Percentiles rank a stretch among this genome's conserved stretches.
Evolutionary conservation across 2,113 vertebrate species (phyloP).

Genomic region (Lasiurus cinereus): DNA sequence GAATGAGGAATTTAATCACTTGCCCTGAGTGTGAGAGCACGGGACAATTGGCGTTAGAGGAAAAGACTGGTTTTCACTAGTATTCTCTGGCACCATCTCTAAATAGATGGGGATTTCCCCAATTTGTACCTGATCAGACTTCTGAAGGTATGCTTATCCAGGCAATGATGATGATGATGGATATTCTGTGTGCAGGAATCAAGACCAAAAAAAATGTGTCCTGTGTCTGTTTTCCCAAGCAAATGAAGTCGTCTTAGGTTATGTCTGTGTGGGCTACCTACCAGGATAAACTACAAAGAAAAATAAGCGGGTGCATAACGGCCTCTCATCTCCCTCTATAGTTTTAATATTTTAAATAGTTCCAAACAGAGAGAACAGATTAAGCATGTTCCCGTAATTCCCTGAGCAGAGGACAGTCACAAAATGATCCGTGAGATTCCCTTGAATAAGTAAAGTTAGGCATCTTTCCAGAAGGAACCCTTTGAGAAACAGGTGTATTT

Average conservation of each 20-base stretch:
- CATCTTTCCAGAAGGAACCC: too few relatives aligned
- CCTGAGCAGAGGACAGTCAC: not conserved
- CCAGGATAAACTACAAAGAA: conserved; percentile 10
- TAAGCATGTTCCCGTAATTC: conserved; percentile 5
- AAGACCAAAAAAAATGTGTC: conserved; percentile 36
- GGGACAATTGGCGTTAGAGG: not conserved
- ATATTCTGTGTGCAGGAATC: not conserved
- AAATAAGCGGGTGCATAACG: not conserved
- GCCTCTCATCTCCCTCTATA: not conserved
- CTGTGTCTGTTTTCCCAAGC: conserved; percentile 3
- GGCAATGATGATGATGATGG: not conserved
- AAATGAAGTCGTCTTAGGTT: conserved; percentile 50
- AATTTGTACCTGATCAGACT: not conserved
- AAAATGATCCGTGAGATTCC: not conserved
- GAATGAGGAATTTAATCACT: not conserved
- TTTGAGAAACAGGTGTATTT: too few relatives aligned
- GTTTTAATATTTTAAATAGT: conserved; percentile 20
- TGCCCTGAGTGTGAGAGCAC: not conserved
- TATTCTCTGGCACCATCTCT: conserved; percentile 12
- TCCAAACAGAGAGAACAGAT: conserved; percentile 4
- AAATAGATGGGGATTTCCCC: not conserved
- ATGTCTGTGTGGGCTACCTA: conserved; percentile 36
- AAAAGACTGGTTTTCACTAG: not conserved
- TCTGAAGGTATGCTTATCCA: conserved; percentile 24
- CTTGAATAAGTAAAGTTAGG: not conserved